phyloP scores from a whole-genome alignment of 2,797 vertebrate species.

The Pipistrellus pygmaeus region DNA sequence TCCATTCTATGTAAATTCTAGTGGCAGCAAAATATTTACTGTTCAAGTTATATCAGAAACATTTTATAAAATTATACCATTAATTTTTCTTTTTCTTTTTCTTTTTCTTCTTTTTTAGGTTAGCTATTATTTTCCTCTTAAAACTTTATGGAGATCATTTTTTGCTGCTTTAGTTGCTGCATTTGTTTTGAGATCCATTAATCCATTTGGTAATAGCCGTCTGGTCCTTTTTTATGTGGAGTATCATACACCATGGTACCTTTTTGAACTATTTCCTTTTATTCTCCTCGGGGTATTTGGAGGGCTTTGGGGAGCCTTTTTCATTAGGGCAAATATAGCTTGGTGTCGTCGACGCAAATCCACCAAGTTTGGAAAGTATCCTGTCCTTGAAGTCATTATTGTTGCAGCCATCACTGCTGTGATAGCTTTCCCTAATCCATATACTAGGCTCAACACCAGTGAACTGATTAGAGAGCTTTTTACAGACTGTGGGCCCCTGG shows the following conservation, averaged over 20 bases:
- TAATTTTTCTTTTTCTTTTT: conserved; percentile 51
- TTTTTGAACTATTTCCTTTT: conserved; percentile 99
- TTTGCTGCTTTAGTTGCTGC: conserved; percentile 99
- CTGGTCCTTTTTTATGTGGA: conserved; percentile 99
- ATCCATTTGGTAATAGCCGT: conserved; percentile 98
- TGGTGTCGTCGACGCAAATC: conserved; percentile 99
- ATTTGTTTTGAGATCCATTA: conserved; percentile 98
- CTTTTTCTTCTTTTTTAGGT: conserved; percentile 89
- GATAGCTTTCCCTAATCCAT: conserved; percentile 98
- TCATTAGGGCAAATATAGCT: conserved; percentile 98
- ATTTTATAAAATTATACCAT: conserved; percentile 5
- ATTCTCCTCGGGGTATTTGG: conserved; percentile 99
- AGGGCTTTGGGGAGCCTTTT: conserved; percentile 99
- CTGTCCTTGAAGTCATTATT: conserved; percentile 97
- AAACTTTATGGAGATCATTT: conserved; percentile 99
- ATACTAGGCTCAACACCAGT: conserved; percentile 98
- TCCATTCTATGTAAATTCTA: background rate
- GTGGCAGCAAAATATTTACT: background rate
- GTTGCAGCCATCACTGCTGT: conserved; percentile 97
- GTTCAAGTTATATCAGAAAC: background rate
- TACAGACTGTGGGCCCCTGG: conserved; percentile 97
- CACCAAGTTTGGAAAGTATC: conserved; percentile 97
- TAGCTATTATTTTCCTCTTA: conserved; percentile 99
- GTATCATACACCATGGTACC: conserved; percentile 99
- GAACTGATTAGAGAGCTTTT: conserved; percentile 99